These are phyloP conservation scores for Nothocercus julius DNA, from an alignment of 2,113 vertebrate species.

Conservation along the genomic window DNA sequence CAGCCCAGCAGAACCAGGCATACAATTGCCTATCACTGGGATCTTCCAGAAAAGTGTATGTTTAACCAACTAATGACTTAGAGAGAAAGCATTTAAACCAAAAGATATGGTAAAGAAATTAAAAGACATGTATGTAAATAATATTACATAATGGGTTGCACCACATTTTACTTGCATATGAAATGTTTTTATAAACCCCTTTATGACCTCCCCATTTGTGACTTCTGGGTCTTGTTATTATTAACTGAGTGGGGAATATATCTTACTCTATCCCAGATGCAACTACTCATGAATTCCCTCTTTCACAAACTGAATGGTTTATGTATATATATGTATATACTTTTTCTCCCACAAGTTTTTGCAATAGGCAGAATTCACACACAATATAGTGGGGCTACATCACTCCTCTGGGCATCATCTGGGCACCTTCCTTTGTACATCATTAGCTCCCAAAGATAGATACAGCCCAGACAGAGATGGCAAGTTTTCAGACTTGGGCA, in stretches of 20 bases:
- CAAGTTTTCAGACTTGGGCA: slow-evolving; percentile 6
- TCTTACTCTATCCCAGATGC: slow-evolving; percentile 32
- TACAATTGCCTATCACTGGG: neutral
- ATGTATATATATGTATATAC: neutral
- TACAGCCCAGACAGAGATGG: neutral
- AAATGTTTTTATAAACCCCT: slow-evolving; percentile 48
- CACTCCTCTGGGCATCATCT: neutral
- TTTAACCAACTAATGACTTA: neutral
- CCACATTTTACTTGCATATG: slow-evolving; percentile 20
- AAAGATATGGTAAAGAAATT: slow-evolving; percentile 11
- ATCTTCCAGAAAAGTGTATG: neutral
- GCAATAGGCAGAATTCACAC: slow-evolving; percentile 9
- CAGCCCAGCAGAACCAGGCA: neutral
- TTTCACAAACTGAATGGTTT: neutral
- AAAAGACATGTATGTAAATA: neutral
- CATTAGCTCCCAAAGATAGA: slow-evolving; percentile 32
- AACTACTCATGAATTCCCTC: slow-evolving; percentile 41
- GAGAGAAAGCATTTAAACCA: neutral
- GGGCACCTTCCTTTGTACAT: slow-evolving; percentile 14
- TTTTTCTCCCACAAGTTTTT: slow-evolving; percentile 12
- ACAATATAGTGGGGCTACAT: neutral
- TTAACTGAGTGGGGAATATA: slow-evolving; percentile 16
- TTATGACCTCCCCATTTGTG: slow-evolving; percentile 36
- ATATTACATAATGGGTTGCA: neutral
- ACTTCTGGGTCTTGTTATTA: slow-evolving; percentile 53